Evolutionary conservation across 2,797 vertebrate species (phyloP).

Genomic region (Spatula clypeata): DNA sequence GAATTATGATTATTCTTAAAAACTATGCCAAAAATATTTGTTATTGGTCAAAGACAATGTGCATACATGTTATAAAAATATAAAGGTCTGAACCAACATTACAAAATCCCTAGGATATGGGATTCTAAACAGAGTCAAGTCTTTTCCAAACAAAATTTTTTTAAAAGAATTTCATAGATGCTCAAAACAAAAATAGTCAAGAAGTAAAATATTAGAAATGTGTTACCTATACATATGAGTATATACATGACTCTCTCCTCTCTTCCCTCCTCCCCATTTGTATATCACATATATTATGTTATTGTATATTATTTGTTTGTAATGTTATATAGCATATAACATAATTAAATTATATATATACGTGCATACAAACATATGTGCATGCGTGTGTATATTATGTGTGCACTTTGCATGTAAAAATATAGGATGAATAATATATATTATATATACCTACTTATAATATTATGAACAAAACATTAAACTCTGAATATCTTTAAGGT

Average conservation of each 20-base stretch:
- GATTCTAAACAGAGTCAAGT: not conserved
- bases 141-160: not conserved
- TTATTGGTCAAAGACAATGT: not conserved
- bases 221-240: not conserved
- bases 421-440: not conserved
- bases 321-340: not conserved
- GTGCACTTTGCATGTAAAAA: not conserved
- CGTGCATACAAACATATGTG: not conserved
- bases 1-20: not conserved
- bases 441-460: not conserved
- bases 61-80: not conserved
- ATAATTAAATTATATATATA: not conserved
- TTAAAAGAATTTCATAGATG: not conserved
- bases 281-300: fast-evolving
- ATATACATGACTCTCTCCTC: no score
- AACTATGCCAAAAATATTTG: not conserved
- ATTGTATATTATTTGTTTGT: not conserved
- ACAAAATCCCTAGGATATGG: not conserved
- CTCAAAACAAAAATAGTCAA: not conserved
- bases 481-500: not conserved
- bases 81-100: not conserved
- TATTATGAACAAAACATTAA: not conserved
- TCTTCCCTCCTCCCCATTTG: not conserved
- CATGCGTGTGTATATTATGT: not conserved
- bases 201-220: not conserved